Evolutionary conservation across 2,113 vertebrate species (phyloP).

Genomic region (Actinemys pallida): DNA sequence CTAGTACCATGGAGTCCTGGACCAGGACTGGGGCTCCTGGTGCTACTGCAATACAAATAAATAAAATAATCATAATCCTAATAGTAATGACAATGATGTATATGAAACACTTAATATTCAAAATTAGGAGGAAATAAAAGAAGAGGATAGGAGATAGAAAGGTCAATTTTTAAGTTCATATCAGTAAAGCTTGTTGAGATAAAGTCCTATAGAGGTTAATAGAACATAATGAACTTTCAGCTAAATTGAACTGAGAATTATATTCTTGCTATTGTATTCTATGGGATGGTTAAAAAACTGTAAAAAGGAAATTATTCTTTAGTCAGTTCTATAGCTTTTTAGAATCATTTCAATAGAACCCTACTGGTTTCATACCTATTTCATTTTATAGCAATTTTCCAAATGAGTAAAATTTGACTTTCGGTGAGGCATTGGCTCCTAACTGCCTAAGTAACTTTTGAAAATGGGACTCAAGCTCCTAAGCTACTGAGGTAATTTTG

Average conservation of each 20-base stretch:
- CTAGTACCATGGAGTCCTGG: neutral
- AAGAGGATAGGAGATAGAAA: fast-evolving
- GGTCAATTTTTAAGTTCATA: neutral
- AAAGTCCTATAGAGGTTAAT: neutral
- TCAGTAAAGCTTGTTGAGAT: fast-evolving
- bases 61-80: fast-evolving
- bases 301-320: neutral
- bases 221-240: neutral
- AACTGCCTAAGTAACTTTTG: neutral
- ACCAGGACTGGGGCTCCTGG: fast-evolving
- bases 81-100: fast-evolving
- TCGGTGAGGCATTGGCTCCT: neutral
- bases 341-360: neutral
- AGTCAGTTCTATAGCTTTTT: neutral
- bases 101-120: fast-evolving
- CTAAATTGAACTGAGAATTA: neutral
- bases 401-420: neutral
- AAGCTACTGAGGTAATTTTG: neutral
- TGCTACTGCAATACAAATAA: neutral
- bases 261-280: neutral
- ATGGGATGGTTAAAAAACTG: neutral
- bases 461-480: neutral
- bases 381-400: neutral
- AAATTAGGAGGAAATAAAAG: neutral
- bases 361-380: neutral